Evolutionary conservation across 53 echinoderm and acorn worm genomes (phyloP).

Genomic region (Mesocentrotus franciscanus): DNA sequence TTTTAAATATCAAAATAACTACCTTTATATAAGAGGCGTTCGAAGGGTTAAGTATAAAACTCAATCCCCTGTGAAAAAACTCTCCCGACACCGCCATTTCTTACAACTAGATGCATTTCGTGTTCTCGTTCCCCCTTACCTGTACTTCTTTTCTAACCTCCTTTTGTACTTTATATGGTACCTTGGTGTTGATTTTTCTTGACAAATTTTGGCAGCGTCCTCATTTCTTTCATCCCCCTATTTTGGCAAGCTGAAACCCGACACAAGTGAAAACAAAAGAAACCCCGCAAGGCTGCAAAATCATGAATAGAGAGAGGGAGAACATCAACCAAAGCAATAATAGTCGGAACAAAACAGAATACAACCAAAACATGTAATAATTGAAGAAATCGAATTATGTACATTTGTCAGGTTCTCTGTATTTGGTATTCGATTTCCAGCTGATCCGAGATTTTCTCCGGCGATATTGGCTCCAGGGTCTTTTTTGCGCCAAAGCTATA

Average conservation of each 20-base stretch:
- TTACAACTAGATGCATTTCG: background rate
- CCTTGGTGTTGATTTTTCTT: background rate
- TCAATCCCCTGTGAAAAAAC: too few species aligned
- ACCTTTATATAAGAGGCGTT: too few species aligned
- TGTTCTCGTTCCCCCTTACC: background rate
- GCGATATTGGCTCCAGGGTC: too few species aligned
- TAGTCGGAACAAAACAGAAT: background rate
- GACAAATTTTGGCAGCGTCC: slow-evolving; percentile 3
- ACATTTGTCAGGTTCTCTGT: background rate
- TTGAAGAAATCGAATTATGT: background rate
- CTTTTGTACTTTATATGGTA: background rate
- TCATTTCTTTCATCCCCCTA: background rate
- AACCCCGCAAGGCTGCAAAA: background rate
- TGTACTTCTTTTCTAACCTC: background rate
- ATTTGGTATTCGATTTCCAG: background rate
- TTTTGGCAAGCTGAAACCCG: background rate
- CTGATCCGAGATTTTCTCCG: too few species aligned
- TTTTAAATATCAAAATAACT: too few species aligned
- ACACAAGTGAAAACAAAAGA: background rate
- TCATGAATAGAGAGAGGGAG: background rate
- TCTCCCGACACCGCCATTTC: too few species aligned
- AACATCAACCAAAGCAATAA: background rate
- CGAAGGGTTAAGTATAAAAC: too few species aligned
- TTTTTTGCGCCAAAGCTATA: too few species aligned
- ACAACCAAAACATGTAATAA: background rate